Percentiles rank a stretch among this genome's conserved stretches.
These are phyloP conservation scores for Melikaiella ostensackeni DNA, from an alignment of 2,888 invertebrate genomes.

Conservation along the genomic window DNA sequence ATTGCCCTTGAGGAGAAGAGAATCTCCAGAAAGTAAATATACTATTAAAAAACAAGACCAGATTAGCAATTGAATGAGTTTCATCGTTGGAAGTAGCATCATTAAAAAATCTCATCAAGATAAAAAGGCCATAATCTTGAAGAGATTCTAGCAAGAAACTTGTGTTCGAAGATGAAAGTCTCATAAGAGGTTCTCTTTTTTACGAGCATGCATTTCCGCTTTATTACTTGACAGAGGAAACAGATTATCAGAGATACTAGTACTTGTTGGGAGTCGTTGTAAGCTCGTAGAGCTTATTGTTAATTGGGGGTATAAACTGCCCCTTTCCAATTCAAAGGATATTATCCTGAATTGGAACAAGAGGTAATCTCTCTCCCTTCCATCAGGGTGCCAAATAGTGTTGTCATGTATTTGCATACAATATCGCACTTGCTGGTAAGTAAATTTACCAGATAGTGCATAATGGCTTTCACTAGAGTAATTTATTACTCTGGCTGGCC, in stretches of 20 bases:
- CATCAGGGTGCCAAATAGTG: constrained; percentile 25
- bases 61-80: too few species aligned
- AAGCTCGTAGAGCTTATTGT: constrained; percentile 13
- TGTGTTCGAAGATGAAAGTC: not conserved
- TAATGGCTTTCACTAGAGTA: constrained; percentile 11
- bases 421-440: constrained; percentile 16
- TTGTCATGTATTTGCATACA: constrained; percentile 35
- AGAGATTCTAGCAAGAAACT: not conserved
- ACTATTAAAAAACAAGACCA: too few species aligned
- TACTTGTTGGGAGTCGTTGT: not conserved
- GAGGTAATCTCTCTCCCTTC: constrained; percentile 29
- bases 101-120: not conserved
- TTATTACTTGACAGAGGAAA: not conserved
- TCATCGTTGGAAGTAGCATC: too few species aligned
- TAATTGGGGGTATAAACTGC: constrained; percentile 7
- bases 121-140: not conserved
- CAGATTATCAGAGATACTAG: not conserved
- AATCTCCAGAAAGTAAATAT: too few species aligned
- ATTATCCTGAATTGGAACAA: constrained; percentile 38
- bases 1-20: too few species aligned
- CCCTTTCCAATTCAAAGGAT: not conserved
- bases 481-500: constrained; percentile 13
- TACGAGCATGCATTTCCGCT: not conserved
- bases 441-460: constrained; percentile 14
- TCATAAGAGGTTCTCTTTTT: not conserved